Conservation (phyloP, 1,140 invertebrate species). For the Chlorops oryzae region DNA sequence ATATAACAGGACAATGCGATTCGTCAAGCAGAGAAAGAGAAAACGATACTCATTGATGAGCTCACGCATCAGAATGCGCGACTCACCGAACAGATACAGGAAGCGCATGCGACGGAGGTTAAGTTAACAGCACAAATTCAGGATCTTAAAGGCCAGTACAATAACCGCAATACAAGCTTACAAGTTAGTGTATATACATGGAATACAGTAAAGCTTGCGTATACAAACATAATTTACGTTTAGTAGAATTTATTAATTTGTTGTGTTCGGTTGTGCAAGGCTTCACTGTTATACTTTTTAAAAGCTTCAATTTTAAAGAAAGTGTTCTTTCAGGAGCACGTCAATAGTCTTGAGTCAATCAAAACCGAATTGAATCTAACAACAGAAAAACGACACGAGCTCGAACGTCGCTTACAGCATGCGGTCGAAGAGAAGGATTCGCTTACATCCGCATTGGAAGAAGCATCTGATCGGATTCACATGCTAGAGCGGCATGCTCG, state of each 20-base stretch:
- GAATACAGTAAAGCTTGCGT: not conserved
- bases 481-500: conserved; percentile 76
- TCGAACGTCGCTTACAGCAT: conserved; percentile 70
- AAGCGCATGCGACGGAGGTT: conserved; percentile 74
- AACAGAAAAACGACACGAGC: conserved; percentile 74
- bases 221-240: too few relatives aligned
- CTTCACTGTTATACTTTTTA: conserved; percentile 1
- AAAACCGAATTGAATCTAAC: conserved; percentile 81
- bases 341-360: conserved; percentile 80
- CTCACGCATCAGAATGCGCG: conserved; percentile 86
- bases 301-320: not conserved
- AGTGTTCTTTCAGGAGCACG: conserved; percentile 62
- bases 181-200: conserved; percentile 47
- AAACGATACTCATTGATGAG: conserved; percentile 73
- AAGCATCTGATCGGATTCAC: conserved; percentile 80
- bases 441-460: conserved; percentile 71
- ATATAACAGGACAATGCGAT: conserved; percentile 51
- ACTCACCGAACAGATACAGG: conserved; percentile 79
- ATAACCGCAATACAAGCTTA: conserved; percentile 67
- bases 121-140: conserved; percentile 74
- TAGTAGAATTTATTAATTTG: too few relatives aligned
- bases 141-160: conserved; percentile 75
- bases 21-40: conserved; percentile 69
- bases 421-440: conserved; percentile 72
- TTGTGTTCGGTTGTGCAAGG: too few relatives aligned